A percentile compares a stretch with the other conserved stretches of the same genome.
Conservation (phyloP, 2,797 vertebrate species). For the Cryptoblepharus egeriae region DNA sequence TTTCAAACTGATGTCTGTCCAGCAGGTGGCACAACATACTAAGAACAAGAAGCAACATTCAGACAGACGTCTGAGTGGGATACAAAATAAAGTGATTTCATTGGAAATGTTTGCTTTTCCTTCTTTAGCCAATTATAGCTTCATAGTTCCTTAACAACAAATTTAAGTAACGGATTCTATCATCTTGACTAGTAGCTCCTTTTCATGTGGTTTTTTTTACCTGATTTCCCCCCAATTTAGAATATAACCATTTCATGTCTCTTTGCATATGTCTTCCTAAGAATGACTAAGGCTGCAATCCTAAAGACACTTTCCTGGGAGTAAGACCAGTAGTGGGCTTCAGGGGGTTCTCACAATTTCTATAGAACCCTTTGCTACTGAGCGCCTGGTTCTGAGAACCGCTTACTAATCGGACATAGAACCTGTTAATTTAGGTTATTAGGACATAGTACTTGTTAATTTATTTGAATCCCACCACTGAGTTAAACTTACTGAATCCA, state of each 20-base stretch:
- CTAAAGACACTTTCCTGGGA: too few species aligned
- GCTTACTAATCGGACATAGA: too few species aligned
- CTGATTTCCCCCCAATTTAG: neutral
- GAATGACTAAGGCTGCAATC: too few species aligned
- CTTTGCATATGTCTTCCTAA: neutral
- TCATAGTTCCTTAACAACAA: neutral
- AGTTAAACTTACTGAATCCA: too few species aligned
- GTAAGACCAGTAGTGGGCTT: too few species aligned
- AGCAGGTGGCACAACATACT: slow-evolving; percentile 58
- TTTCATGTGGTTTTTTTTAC: neutral
- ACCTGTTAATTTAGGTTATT: too few species aligned
- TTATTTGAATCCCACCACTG: too few species aligned
- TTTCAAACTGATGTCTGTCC: slow-evolving; percentile 8
- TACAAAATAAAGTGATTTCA: neutral
- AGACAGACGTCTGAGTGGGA: neutral
- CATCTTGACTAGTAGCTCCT: neutral
- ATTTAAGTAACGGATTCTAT: neutral
- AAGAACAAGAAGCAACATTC: neutral
- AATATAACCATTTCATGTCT: neutral
- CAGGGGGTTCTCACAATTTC: too few species aligned
- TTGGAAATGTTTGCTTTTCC: neutral
- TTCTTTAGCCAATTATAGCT: too few species aligned
- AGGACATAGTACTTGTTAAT: too few species aligned
- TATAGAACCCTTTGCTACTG: too few species aligned
- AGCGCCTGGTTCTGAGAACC: too few species aligned